Evolutionary conservation across 2,888 invertebrate species (phyloP).

Genomic region (Tetragnatha montana): DNA sequence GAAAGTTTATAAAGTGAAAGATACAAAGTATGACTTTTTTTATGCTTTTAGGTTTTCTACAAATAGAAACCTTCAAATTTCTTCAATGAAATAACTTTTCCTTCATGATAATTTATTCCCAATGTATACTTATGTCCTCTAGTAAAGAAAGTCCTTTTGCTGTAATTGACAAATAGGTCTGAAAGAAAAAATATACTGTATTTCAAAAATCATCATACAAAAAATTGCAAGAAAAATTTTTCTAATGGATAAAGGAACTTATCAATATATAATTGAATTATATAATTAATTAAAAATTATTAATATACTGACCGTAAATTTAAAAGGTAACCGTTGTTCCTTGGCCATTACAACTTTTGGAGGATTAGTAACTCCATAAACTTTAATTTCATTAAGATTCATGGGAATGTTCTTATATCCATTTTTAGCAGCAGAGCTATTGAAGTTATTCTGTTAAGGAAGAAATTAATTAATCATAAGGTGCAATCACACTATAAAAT

Average conservation of each 20-base stretch:
- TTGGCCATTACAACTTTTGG: conserved; percentile 19
- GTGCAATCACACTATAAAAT: no score
- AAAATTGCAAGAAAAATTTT: no score
- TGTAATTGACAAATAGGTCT: conserved; percentile 12
- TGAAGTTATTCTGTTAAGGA: conserved; percentile 14
- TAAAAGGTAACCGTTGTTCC: conserved; percentile 2
- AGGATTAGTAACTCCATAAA: conserved; percentile 24
- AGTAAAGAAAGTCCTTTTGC: conserved; percentile 18
- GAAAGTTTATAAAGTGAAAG: no score
- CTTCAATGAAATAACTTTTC: neutral
- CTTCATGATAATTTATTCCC: conserved; percentile 4
- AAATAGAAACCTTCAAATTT: neutral
- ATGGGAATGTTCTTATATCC: conserved; percentile 11
- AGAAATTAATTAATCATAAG: no score
- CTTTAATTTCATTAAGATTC: conserved; percentile 45
- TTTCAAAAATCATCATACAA: neutral
- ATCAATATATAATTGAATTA: no score
- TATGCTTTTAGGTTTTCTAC: no score
- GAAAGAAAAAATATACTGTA: neutral
- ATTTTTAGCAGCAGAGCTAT: neutral
- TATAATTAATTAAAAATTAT: no score
- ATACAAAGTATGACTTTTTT: no score
- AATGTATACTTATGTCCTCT: conserved; percentile 1
- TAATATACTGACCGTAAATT: conserved; percentile 18
- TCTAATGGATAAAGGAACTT: no score